These are phyloP conservation scores for Raphicerus campestris DNA, from an alignment of 2,113 vertebrate genomes.

Conservation along the genomic window DNA sequence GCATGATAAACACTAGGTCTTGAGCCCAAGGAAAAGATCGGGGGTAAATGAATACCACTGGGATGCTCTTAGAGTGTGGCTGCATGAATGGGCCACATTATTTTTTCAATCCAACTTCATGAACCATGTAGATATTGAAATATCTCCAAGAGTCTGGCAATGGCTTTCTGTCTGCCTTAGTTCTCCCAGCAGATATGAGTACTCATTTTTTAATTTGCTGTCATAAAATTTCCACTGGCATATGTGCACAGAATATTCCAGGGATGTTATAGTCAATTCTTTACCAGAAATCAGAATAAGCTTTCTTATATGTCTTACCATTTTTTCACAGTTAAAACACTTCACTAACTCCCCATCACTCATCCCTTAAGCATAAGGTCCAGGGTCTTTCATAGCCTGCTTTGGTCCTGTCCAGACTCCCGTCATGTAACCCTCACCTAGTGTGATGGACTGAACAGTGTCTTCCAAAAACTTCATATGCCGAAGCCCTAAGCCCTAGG, in stretches of 20 bases:
- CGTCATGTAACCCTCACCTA: not conserved
- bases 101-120: not conserved
- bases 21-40: not conserved
- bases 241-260: not conserved
- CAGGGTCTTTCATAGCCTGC: not conserved
- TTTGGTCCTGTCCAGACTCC: not conserved
- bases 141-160: not conserved
- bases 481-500: not conserved
- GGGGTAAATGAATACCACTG: not conserved
- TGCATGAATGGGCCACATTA: not conserved
- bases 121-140: not conserved
- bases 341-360: not conserved
- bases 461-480: not conserved
- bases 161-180: not conserved
- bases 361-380: not conserved
- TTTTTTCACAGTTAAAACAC: not conserved
- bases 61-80: fast-evolving
- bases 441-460: not conserved
- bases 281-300: constrained; percentile 38
- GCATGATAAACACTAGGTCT: not conserved
- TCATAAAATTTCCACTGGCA: not conserved
- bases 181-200: not conserved
- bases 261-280: not conserved
- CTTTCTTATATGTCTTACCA: not conserved
- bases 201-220: constrained; percentile 25